Evolutionary conservation across 2,113 vertebrate species (phyloP), one percentile per base, ranked within the genome.

Genomic region (Eublepharis macularius): DNA sequence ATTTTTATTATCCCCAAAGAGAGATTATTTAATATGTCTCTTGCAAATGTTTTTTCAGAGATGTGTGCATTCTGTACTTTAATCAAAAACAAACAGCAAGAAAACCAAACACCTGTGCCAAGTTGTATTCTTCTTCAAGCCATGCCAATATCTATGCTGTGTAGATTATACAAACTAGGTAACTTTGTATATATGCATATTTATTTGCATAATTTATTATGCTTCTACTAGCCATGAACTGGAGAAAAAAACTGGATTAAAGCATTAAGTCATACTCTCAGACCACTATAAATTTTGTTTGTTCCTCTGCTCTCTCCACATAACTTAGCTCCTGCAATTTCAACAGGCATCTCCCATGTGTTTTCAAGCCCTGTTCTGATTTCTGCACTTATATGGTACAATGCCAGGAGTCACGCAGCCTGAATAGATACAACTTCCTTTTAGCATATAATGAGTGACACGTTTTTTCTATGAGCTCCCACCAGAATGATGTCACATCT

Each of bases 181-280:
- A 65, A 13, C 65, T n/a, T 43, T 65, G 69, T 57, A 72, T 57
- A 72, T 57, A 73, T 32, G 63, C 66, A 72, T 34, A 24, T 16
- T 36, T 79, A 79, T 34, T 70, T 36, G 60, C 54, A 65, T 75
- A 76, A 75, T 83, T 83, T 83, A 76, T 76, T 47, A 21, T 36
- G 57, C 51, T 85, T 57, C 47, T 79, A n/a, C 32, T 16, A 60
- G 49, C 34, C 51, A 60, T 34, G 39, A 72, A 19, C 51, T 79
- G 68, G 65, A 85, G 68, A 9, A 73, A 54, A 82, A 8, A 32
- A 16, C 26, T 60, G 19, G 4, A 73, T 70, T 24, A 9, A 26
- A 41, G 34, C 51, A 26, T 26, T 12, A 85, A 70, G 5, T 2
- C 4, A 17, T 66, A 43, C 43, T 43, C 47, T 29, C 13, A 78